Base-by-base conservation (phyloP, 2,113 vertebrate species). In the Actenoides hombroni region DNA sequence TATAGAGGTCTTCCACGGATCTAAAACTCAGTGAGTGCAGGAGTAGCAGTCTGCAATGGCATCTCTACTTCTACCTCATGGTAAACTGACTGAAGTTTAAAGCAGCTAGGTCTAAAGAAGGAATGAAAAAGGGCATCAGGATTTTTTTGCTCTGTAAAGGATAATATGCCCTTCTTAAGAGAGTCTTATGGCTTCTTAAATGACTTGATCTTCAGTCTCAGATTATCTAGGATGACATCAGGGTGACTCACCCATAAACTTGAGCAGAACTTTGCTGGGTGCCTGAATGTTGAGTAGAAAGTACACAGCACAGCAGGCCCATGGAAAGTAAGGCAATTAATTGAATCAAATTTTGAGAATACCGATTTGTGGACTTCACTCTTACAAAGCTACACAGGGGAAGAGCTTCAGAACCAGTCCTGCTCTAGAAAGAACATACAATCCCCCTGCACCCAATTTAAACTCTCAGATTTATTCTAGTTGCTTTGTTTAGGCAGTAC, bases 261-360 rank as follows among this genome's bases (percentile, higher is more conserved):
- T 54, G 53, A 65, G 23, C 35, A 65, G 39, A 90, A 42, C 19
- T 59, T 54, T 33, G 56, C 9, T 11, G 33, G 4, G 5, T 40
- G 13, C 31, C 31, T 42, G 8, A 61, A 44, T 6, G 4, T 1
- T 11, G 37, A 2, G 31, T 67, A 51, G 9, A 69, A 80, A 46
- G 19, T 16, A 60, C 35, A 31, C 1, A 59, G 61, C 21, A 46
- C 33, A 83, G 17, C 31, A 29, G 68, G 28, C 13, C 67, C 74
- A 53, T 0, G 2, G 46, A 70, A 74, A 80, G 59, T 0, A 0
- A 83, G 31, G 25, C 56, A 56, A 16, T 40, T 78, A 46, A 5
- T 54, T 31, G 19, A 83, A 75, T 6, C 5, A 24, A 12, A 18
- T 37, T 48, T 78, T 51, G 31, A 81, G 20, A 81, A 61, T 19